Evolutionary conservation across 2,113 vertebrate species (phyloP).

Genomic region (Elaphurus davidianus): DNA sequence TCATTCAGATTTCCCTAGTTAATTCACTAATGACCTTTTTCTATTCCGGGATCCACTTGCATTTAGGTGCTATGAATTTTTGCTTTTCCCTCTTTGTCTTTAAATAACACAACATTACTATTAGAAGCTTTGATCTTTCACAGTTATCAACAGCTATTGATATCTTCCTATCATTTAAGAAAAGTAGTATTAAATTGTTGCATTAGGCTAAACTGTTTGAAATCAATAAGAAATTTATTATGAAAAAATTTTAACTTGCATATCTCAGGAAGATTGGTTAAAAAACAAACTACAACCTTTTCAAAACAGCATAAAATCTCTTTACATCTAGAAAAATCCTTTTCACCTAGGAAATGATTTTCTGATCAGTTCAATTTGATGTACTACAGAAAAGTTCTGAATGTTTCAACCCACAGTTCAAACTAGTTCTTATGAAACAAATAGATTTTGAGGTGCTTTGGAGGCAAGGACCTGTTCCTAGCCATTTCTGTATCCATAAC

Average conservation of each 20-base stretch:
- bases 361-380: slow-evolving; percentile 28
- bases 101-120: slow-evolving; percentile 10
- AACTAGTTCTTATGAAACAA: not conserved
- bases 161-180: not conserved
- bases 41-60: not conserved
- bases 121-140: slow-evolving; percentile 11
- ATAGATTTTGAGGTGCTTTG: slow-evolving; percentile 35
- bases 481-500: not conserved
- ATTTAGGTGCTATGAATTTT: not conserved
- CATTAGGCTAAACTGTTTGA: not conserved
- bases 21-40: not conserved
- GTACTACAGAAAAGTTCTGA: slow-evolving; percentile 18
- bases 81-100: not conserved
- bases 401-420: not conserved
- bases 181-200: not conserved
- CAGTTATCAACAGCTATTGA: not conserved
- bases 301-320: not conserved
- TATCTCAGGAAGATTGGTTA: not conserved
- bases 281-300: not conserved
- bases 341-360: slow-evolving; percentile 44
- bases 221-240: not conserved
- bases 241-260: slow-evolving; percentile 6
- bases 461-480: not conserved
- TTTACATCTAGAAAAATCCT: slow-evolving; percentile 37
- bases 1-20: slow-evolving; percentile 4